Evolutionary conservation across 2,888 invertebrate genomes (phyloP).

Genomic region (Crematogaster levior): DNA sequence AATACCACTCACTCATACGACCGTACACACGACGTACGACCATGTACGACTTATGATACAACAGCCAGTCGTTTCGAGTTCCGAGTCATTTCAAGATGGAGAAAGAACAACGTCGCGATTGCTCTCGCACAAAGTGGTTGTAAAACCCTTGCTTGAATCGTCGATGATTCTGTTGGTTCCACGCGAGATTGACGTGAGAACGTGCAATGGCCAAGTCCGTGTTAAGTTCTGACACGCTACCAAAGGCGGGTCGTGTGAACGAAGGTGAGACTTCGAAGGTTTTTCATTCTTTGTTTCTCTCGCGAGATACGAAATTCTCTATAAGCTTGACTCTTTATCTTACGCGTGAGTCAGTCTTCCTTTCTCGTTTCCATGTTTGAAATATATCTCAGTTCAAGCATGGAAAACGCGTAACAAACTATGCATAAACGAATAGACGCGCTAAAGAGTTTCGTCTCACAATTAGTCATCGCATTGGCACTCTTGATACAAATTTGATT

Average conservation of each 20-base stretch:
- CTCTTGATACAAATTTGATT: constrained; percentile 50
- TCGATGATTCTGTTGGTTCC: neutral
- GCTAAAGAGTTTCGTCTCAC: too few species aligned
- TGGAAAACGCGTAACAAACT: too few species aligned
- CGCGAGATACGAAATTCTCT: too few species aligned
- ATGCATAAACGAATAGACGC: too few species aligned
- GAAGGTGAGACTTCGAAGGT: constrained; percentile 86
- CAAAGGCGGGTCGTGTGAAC: constrained; percentile 89
- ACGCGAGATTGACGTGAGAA: neutral
- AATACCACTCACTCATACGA: too few species aligned
- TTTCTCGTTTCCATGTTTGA: neutral
- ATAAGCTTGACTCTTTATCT: neutral
- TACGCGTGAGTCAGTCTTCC: neutral
- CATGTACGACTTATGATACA: too few species aligned
- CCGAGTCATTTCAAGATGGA: constrained; percentile 77
- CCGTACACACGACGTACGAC: too few species aligned
- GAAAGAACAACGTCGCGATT: constrained; percentile 72
- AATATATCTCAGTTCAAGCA: neutral
- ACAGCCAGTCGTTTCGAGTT: neutral
- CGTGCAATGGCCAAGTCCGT: constrained; percentile 83
- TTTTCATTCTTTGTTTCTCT: neutral
- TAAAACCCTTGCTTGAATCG: constrained; percentile 63
- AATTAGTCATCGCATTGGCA: constrained; percentile 52
- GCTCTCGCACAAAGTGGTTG: constrained; percentile 74
- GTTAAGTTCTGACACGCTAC: constrained; percentile 86